Evolutionary conservation across 2,888 invertebrate species (phyloP).

Genomic region (Diachrysia chrysitis): DNA sequence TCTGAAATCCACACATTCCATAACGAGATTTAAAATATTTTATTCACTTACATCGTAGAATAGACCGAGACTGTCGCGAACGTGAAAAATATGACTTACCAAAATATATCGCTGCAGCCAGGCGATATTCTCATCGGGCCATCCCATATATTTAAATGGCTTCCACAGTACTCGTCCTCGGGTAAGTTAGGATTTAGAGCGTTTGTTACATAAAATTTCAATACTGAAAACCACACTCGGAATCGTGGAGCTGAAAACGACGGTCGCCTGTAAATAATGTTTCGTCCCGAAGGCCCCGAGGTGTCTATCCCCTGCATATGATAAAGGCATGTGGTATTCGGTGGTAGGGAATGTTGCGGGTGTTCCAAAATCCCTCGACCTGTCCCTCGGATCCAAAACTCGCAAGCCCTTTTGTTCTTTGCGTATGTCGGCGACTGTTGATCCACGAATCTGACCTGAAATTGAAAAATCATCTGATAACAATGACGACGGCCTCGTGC

Average conservation of each 20-base stretch:
- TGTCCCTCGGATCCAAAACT: conserved; percentile 95
- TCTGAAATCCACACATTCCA: not conserved
- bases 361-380: conserved; percentile 94
- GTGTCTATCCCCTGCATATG: conserved; percentile 92
- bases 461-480: conserved; percentile 69
- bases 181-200: conserved; percentile 90
- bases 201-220: conserved; percentile 95
- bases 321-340: conserved; percentile 96
- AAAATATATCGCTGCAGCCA: conserved; percentile 94
- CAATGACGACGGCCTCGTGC: conserved; percentile 56
- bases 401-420: conserved; percentile 95
- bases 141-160: conserved; percentile 96
- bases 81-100: conserved; percentile 87
- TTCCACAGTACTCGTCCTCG: conserved; percentile 94
- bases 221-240: conserved; percentile 95
- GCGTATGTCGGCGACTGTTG: conserved; percentile 94
- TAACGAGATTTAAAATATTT: conserved; percentile 14
- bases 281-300: conserved; percentile 89
- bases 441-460: conserved; percentile 95
- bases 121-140: conserved; percentile 94
- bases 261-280: conserved; percentile 87
- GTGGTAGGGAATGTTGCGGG: conserved; percentile 95
- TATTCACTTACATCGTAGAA: conserved; percentile 36
- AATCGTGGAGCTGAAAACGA: conserved; percentile 92
- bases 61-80: not conserved